phyloP scores from a whole-genome alignment of 2,888 invertebrate genomes.

The Dryococelus australis region DNA sequence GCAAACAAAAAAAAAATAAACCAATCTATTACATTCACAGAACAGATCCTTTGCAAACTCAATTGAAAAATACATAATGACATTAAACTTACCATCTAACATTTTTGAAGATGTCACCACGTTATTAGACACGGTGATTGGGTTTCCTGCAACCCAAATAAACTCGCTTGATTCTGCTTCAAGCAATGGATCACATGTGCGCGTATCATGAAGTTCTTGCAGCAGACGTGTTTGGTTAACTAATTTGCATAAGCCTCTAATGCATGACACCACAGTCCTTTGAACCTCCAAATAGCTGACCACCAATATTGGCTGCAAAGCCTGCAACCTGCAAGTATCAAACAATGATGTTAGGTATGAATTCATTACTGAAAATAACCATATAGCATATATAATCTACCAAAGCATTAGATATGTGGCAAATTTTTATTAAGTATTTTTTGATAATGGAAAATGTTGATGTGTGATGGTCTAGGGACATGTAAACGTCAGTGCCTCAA shows the following conservation, averaged over 20 bases:
- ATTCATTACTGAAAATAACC: too few species aligned
- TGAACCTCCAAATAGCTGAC: conserved; percentile 57
- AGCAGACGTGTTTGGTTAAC: conserved; percentile 75
- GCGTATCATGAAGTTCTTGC: conserved; percentile 71
- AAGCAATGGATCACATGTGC: conserved; percentile 70
- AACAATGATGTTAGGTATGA: not conserved
- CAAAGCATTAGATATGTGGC: too few species aligned
- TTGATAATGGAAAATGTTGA: too few species aligned
- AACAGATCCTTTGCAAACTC: not conserved
- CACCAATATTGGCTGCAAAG: not conserved
- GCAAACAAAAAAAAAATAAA: not conserved
- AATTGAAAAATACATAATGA: not conserved
- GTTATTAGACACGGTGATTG: not conserved
- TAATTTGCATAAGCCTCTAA: conserved; percentile 67
- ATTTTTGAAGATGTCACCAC: conserved; percentile 21
- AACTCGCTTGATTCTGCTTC: conserved; percentile 69
- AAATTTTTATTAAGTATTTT: too few species aligned
- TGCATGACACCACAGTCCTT: conserved; percentile 62
- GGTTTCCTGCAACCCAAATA: conserved; percentile 38
- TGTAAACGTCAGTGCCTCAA: too few species aligned
- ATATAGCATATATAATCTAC: too few species aligned
- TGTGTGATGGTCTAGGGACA: too few species aligned
- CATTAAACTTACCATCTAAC: conserved; percentile 32
- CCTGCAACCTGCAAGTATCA: not conserved
- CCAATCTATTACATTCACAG: not conserved